Evolutionary conservation across 2,113 vertebrate species (phyloP), one percentile per base, ranked within the genome.

Genomic region (Collichthys lucidus): DNA sequence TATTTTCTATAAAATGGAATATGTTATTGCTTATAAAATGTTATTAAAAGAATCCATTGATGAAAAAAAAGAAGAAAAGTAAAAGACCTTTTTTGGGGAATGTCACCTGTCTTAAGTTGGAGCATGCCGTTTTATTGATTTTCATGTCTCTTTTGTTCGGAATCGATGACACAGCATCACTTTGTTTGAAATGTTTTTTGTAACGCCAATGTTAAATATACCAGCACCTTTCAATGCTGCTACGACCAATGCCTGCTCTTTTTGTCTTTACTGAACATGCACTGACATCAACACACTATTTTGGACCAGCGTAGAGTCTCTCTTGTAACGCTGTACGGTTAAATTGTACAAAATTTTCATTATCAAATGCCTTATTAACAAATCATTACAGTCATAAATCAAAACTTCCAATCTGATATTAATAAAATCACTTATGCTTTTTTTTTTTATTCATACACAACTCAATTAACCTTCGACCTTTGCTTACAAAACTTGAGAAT

Each of bases 1-100:
- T 96, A 96, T 96, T 96, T 96, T 96, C 94, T 96, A 96, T 96
- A 96, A 96, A 94, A 95, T 94, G 92, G 92, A 95, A 95, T 95
- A 95, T 94, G 95, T 96, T 95, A 95, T 96, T 96, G 95, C 94
- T 94, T 95, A 95, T 94, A 95, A 96, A 96, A 95, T 93, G 92
- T 95, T 95, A 95, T 95, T 95, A 95, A 96, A 96, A 94, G 86
- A 93, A 94, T 93, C 90, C 86, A 93, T 91, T 86, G 90, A 95
- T 91, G 92, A 83, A 84, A 84, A 86, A 88, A 79, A 40, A 73
- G 1, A 4, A 31, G 2, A 83, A 88, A 40, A 40, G 35, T 46
- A 61, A 85, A 85, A 0, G 68, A 87, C 77, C 76, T 88, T 92
- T 94, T 94, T 93, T 89, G 89, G 91, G 91, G 92, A 93, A 91